phyloP scores from a whole-genome alignment of 2,888 invertebrate genomes.

The Rhopalosiphum nymphaeae region DNA sequence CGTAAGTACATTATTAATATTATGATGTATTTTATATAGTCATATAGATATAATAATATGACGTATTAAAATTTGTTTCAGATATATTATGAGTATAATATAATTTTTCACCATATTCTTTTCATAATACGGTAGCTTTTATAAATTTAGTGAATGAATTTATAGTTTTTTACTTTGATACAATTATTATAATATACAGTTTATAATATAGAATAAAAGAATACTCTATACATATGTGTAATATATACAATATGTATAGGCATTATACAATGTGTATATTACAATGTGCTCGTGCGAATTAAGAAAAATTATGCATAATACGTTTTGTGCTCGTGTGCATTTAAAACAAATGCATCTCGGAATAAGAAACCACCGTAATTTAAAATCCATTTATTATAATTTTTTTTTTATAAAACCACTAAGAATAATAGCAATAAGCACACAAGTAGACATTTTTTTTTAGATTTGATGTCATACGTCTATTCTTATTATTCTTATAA shows the following conservation, averaged over 20 bases:
- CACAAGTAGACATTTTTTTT: not conserved
- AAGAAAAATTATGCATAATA: slow-evolving; percentile 1
- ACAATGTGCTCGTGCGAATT: not conserved
- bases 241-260: no score
- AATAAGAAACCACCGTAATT: not conserved
- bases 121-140: slow-evolving; percentile 5
- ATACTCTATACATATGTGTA: not conserved
- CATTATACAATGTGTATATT: slow-evolving; percentile 6
- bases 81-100: not conserved
- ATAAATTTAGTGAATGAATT: slow-evolving; percentile 20
- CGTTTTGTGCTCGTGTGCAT: not conserved
- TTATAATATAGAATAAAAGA: not conserved
- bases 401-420: not conserved
- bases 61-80: not conserved
- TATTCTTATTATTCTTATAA: not conserved
- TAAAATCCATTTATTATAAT: not conserved
- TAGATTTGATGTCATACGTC: not conserved
- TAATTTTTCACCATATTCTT: not conserved
- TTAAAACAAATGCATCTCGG: slow-evolving; percentile 21
- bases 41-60: not conserved
- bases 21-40: not conserved
- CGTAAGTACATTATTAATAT: slow-evolving; percentile 8
- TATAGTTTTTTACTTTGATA: slow-evolving; percentile 15
- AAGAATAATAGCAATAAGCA: not conserved
- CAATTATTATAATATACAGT: slow-evolving; percentile 15